phyloP scores from a whole-genome alignment of 2,797 vertebrate species.

The Paratrypauchen microcephalus region DNA sequence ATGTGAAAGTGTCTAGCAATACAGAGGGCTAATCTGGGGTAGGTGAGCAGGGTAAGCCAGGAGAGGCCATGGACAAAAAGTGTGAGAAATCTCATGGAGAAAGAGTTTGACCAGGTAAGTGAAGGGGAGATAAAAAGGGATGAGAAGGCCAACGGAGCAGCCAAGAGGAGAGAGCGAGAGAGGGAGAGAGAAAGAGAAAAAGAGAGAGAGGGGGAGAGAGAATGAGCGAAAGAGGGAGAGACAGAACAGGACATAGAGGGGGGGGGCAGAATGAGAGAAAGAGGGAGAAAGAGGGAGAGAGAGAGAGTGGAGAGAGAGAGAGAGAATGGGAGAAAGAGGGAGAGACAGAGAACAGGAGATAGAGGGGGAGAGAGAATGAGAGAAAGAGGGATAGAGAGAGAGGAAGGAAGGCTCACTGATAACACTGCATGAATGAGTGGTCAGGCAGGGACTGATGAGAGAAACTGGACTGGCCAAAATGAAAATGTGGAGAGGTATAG shows the following conservation, averaged over 20 bases:
- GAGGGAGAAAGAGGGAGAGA: no score
- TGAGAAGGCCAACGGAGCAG: neutral
- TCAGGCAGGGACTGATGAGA: neutral
- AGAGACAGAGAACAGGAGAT: no score
- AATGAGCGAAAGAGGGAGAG: neutral
- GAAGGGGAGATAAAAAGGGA: conserved; percentile 10
- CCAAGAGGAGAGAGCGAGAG: no score
- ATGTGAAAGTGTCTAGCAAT: neutral
- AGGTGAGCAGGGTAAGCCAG: neutral
- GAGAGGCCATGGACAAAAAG: neutral
- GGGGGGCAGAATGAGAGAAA: no score
- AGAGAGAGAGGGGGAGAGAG: no score
- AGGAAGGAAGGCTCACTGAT: neutral
- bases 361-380: no score
- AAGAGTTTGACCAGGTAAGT: neutral
- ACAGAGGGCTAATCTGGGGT: neutral
- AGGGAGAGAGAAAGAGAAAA: no score
- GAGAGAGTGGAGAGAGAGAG: no score
- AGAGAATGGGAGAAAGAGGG: no score
- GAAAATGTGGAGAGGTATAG: neutral
- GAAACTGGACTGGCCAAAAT: neutral
- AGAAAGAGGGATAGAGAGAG: neutral
- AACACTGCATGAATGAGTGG: neutral
- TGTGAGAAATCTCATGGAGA: conserved; percentile 6
- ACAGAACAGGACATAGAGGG: no score